phyloP scores from a whole-genome alignment of 2,888 invertebrate species.

The Pocota personata region DNA sequence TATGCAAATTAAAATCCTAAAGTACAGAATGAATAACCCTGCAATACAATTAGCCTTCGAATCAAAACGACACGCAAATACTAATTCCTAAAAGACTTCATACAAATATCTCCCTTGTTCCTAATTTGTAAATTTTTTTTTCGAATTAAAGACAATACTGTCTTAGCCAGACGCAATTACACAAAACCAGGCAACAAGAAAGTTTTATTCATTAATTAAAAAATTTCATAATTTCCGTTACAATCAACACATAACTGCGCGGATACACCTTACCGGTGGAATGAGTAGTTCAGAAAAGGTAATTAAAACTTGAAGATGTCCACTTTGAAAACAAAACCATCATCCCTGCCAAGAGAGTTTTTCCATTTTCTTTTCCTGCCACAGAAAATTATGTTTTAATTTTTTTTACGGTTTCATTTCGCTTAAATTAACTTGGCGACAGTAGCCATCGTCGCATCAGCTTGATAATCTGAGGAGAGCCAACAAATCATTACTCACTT shows the following conservation, averaged over 20 bases:
- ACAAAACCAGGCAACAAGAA: not conserved
- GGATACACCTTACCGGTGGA: slow-evolving; percentile 1
- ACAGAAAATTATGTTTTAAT: slow-evolving; percentile 27
- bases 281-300: slow-evolving; percentile 18
- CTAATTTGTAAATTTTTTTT: not conserved
- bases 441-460: not conserved
- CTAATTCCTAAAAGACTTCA: not conserved
- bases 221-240: slow-evolving; percentile 29
- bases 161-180: not conserved
- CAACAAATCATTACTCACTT: slow-evolving; percentile 55
- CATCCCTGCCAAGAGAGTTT: not conserved
- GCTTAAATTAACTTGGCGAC: slow-evolving; percentile 44
- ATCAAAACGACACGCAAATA: too few species aligned
- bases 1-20: too few species aligned
- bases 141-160: not conserved
- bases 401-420: slow-evolving; percentile 11
- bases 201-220: slow-evolving; percentile 19
- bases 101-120: not conserved
- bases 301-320: slow-evolving; percentile 37
- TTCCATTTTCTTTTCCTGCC: slow-evolving; percentile 12
- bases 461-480: slow-evolving; percentile 21
- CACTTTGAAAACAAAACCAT: slow-evolving; percentile 12
- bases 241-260: slow-evolving; percentile 3
- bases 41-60: too few species aligned
- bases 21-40: too few species aligned